These are phyloP conservation scores for Pocillopora grandis DNA, from an alignment of 92 coral and sea anemone genomes.

Conservation along the genomic window DNA sequence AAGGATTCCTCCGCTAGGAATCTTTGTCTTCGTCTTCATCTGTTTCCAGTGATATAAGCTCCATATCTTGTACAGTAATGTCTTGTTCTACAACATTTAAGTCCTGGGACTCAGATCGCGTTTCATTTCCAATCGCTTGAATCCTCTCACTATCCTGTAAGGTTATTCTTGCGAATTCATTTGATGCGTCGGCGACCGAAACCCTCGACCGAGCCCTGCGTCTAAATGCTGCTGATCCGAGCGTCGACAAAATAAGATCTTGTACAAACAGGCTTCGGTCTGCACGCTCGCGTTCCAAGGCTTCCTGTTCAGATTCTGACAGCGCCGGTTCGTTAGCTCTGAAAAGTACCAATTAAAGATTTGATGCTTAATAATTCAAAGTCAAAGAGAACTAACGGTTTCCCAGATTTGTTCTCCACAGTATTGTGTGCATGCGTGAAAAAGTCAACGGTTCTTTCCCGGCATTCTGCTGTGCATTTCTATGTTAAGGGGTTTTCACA, in stretches of 20 bases:
- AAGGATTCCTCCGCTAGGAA: conserved; percentile 56
- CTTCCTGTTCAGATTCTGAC: conserved; percentile 84
- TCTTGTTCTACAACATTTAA: conserved; percentile 59
- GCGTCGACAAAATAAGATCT: conserved; percentile 94
- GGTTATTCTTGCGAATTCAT: conserved; percentile 65
- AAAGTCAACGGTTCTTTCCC: too few species aligned
- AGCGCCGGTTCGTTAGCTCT: conserved; percentile 92
- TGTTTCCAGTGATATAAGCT: conserved; percentile 80
- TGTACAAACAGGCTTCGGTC: conserved; percentile 95
- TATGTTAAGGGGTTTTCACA: too few species aligned
- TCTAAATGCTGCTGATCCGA: conserved; percentile 74
- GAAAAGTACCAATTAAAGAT: background rate
- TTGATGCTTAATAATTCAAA: background rate
- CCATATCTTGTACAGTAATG: conserved; percentile 78
- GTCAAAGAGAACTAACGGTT: too few species aligned
- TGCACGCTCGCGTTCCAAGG: conserved; percentile 83
- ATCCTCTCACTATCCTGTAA: conserved; percentile 38
- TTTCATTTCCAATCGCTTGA: conserved; percentile 49
- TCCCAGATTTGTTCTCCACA: too few species aligned
- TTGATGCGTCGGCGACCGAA: conserved; percentile 39
- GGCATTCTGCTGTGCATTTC: too few species aligned
- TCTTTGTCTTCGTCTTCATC: conserved; percentile 81
- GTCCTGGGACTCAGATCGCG: conserved; percentile 30
- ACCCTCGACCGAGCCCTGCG: conserved; percentile 39
- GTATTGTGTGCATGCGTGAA: too few species aligned